Evolutionary conservation across 2,797 vertebrate genomes (phyloP).

Genomic region (Echeneis naucrates): DNA sequence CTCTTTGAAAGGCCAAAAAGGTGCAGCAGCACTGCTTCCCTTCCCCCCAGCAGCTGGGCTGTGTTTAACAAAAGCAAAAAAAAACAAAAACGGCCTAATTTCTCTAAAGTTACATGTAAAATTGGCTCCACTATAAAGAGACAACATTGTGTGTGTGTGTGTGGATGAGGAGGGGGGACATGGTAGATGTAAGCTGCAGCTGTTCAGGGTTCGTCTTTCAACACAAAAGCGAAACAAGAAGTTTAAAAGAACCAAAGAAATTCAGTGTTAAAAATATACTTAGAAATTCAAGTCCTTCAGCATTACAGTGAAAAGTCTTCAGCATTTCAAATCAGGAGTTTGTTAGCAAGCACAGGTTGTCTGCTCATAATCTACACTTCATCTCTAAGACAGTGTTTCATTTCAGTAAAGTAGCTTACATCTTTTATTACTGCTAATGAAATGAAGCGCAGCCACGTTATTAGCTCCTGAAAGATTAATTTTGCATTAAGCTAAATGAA

Average conservation of each 20-base stretch:
- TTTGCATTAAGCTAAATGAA: neutral
- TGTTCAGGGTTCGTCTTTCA: conserved; percentile 69
- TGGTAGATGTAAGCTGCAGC: conserved; percentile 71
- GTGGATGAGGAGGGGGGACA: conserved; percentile 46
- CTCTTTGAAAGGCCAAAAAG: conserved; percentile 41
- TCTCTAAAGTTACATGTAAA: conserved; percentile 71
- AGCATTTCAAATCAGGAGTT: conserved; percentile 6
- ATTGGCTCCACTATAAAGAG: conserved; percentile 65
- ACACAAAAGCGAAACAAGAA: conserved; percentile 65
- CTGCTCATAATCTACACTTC: neutral
- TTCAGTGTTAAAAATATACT: conserved; percentile 29
- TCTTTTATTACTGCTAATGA: neutral
- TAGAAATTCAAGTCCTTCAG: conserved; percentile 18
- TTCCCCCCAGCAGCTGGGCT: conserved; percentile 53
- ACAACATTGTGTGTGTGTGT: conserved; percentile 21
- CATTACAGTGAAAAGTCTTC: conserved; percentile 22
- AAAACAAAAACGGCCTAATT: too few species aligned
- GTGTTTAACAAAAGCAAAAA: conserved; percentile 31
- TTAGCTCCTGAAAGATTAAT: neutral
- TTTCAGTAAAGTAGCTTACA: neutral
- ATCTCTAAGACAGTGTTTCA: neutral
- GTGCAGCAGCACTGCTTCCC: conserved; percentile 32
- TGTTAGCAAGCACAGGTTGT: neutral
- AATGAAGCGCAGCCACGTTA: neutral
- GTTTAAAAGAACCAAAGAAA: conserved; percentile 48